Evolutionary conservation across 2,888 invertebrate species (phyloP).

Genomic region (Meta bourneti): DNA sequence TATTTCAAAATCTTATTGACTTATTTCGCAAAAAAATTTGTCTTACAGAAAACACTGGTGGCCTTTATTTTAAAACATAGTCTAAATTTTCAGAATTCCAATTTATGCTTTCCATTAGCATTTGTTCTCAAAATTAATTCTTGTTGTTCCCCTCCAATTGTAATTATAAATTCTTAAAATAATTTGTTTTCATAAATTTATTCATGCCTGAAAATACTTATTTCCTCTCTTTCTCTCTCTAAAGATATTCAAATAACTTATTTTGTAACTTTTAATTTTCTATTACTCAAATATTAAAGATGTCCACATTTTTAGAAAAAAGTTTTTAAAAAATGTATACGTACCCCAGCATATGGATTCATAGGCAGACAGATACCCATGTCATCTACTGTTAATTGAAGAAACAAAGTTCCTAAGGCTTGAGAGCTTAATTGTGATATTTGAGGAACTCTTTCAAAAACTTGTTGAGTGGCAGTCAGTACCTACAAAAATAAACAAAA

Average conservation of each 20-base stretch:
- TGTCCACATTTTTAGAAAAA: neutral
- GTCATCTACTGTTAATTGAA: slow-evolving; percentile 96
- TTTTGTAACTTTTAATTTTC: neutral
- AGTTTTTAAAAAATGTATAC: slow-evolving; percentile 55
- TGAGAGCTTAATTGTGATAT: slow-evolving; percentile 89
- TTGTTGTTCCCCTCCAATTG: too few species aligned
- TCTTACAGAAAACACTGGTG: too few species aligned
- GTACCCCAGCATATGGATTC: slow-evolving; percentile 88
- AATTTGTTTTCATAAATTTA: too few species aligned
- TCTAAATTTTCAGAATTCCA: too few species aligned
- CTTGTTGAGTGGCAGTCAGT: slow-evolving; percentile 83
- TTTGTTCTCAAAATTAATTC: too few species aligned
- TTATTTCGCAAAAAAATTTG: too few species aligned
- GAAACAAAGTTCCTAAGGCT: slow-evolving; percentile 92
- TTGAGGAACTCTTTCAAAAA: slow-evolving; percentile 86
- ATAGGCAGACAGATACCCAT: slow-evolving; percentile 97
- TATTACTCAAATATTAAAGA: neutral
- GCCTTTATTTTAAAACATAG: too few species aligned
- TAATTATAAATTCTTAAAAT: too few species aligned
- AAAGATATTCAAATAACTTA: neutral
- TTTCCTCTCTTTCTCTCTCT: too few species aligned
- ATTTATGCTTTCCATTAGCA: too few species aligned
- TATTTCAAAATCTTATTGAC: too few species aligned
- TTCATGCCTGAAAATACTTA: too few species aligned
- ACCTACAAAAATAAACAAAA: slow-evolving; percentile 79